These are phyloP conservation scores for Schmidtea mediterranea DNA, from an alignment of 1,140 invertebrate species.

Conservation along the genomic window DNA sequence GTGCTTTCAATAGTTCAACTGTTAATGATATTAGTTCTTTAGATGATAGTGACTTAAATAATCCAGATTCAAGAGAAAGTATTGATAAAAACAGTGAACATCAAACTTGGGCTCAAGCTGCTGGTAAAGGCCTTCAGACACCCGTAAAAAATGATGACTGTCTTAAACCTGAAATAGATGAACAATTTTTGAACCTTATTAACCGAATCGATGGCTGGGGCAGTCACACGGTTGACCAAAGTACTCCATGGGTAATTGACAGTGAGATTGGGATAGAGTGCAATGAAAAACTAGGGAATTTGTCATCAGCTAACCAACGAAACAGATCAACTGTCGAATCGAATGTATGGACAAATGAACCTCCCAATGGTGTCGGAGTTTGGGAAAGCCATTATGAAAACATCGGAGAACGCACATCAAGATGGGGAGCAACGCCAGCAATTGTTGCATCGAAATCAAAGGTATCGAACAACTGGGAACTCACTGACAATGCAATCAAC, in stretches of 20 bases:
- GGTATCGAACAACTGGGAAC: no score
- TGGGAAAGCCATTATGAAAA: conserved; percentile 3
- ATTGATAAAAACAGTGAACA: no score
- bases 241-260: not conserved
- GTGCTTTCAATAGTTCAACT: no score
- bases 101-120: no score
- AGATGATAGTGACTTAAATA: no score
- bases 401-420: not conserved
- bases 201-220: conserved; percentile 2
- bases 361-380: not conserved
- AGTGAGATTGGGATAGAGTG: not conserved
- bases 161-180: not conserved
- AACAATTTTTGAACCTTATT: not conserved
- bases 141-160: no score
- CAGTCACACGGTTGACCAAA: not conserved
- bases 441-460: not conserved
- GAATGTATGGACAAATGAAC: conserved; percentile 3
- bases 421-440: not conserved
- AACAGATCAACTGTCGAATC: not conserved
- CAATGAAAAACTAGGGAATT: not conserved
- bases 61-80: no score
- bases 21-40: no score
- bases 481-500: no score
- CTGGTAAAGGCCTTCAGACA: no score
- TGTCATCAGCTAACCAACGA: not conserved